Evolutionary conservation across 1,140 invertebrate genomes (phyloP).

Genomic region (Zaprionus vittiger): DNA sequence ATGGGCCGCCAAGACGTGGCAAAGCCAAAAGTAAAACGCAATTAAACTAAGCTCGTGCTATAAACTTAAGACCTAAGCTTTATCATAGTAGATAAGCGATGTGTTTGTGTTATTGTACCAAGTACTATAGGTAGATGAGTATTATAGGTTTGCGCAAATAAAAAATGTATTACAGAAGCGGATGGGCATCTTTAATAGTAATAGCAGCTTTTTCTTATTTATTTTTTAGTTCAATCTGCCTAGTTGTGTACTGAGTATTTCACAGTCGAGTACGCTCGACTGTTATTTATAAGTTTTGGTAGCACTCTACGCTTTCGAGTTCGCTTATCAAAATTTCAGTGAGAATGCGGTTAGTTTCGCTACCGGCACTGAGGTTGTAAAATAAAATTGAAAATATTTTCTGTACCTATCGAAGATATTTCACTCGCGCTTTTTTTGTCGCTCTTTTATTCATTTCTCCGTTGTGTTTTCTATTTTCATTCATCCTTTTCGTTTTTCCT

Average conservation of each 20-base stretch:
- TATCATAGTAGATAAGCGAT: background rate
- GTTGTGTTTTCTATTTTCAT: constrained; percentile 2
- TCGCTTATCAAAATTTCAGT: constrained; percentile 59
- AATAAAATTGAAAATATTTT: constrained; percentile 77
- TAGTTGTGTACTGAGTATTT: background rate
- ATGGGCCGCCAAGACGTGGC: constrained; percentile 2
- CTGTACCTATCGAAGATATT: constrained; percentile 54
- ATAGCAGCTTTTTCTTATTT: background rate
- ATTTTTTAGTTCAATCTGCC: too few species aligned
- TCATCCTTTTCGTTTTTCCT: constrained; percentile 11
- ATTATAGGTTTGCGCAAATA: background rate
- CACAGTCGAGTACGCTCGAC: background rate
- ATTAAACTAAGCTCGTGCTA: constrained; percentile 27
- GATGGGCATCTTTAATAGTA: background rate
- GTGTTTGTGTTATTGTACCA: background rate
- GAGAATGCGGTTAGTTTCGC: constrained; percentile 42
- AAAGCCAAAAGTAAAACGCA: constrained; percentile 38
- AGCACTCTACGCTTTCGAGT: constrained; percentile 9
- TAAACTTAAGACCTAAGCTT: constrained; percentile 3
- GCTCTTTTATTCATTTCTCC: constrained; percentile 4
- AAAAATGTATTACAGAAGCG: background rate
- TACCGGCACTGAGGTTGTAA: constrained; percentile 56
- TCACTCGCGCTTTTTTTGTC: constrained; percentile 10
- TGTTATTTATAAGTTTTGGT: background rate
- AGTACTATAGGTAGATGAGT: background rate